These are phyloP conservation scores for Sinotaia quadrata DNA, from an alignment of 2,888 invertebrate genomes.

Conservation along the genomic window DNA sequence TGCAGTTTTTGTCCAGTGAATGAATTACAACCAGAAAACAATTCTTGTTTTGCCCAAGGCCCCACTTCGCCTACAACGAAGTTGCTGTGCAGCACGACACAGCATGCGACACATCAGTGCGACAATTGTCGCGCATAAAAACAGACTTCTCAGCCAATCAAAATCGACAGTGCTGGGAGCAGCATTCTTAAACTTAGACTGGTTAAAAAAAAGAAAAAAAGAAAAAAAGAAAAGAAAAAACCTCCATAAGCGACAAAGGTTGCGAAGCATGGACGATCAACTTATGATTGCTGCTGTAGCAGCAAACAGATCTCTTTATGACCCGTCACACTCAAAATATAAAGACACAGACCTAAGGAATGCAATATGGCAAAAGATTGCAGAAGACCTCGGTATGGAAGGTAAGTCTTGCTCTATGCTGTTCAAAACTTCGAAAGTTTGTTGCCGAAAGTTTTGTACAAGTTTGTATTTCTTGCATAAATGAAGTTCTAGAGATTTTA, in stretches of 20 bases:
- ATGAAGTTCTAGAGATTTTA: too few species aligned
- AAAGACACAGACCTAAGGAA: slow-evolving; percentile 19
- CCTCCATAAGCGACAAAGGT: not conserved
- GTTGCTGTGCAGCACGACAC: not conserved
- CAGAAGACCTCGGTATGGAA: slow-evolving; percentile 17
- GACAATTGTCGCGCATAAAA: not conserved
- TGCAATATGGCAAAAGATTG: slow-evolving; percentile 23
- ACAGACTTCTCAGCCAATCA: slow-evolving; percentile 18
- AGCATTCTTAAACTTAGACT: slow-evolving; percentile 3
- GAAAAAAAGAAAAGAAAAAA: not conserved
- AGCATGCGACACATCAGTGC: slow-evolving; percentile 6
- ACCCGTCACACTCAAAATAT: slow-evolving; percentile 16
- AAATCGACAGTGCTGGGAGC: slow-evolving; percentile 5
- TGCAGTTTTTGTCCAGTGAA: too few species aligned
- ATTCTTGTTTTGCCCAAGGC: too few species aligned
- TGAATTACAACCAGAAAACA: too few species aligned
- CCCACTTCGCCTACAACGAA: too few species aligned
- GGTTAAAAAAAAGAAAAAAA: slow-evolving; percentile 14
- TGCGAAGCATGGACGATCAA: slow-evolving; percentile 12
- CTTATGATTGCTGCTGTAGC: slow-evolving; percentile 17
- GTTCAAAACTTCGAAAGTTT: too few species aligned
- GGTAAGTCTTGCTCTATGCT: too few species aligned
- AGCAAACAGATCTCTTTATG: slow-evolving; percentile 14
- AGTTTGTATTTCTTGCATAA: too few species aligned
- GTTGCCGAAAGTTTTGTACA: too few species aligned